A percentile compares a stretch with the other conserved stretches of the same genome.
Conservation (phyloP, 1,140 invertebrate species). For the Nasonia longicornis region DNA sequence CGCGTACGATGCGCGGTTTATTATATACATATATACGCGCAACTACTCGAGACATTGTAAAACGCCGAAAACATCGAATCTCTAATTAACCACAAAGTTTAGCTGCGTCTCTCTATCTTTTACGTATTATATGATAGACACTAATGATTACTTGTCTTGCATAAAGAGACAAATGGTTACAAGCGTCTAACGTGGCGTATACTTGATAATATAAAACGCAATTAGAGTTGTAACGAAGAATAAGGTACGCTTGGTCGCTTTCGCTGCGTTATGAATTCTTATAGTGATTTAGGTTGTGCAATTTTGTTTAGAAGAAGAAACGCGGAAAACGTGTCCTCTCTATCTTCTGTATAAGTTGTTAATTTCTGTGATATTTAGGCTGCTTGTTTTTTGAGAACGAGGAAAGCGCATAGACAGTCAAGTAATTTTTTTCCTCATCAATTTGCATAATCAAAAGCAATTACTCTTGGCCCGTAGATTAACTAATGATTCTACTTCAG, state of each 20-base stretch:
- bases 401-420: neutral
- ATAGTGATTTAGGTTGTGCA: neutral
- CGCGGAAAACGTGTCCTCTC: neutral
- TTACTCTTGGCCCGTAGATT: too few relatives aligned
- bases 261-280: too few relatives aligned
- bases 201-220: too few relatives aligned
- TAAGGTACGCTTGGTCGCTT: too few relatives aligned
- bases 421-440: too few relatives aligned
- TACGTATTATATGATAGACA: neutral
- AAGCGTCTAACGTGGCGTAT: too few relatives aligned
- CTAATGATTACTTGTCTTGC: too few relatives aligned
- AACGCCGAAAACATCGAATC: conserved; percentile 32
- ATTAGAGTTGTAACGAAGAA: too few relatives aligned
- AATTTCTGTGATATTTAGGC: neutral
- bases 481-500: too few relatives aligned
- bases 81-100: conserved; percentile 15
- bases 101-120: neutral
- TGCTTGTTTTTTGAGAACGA: neutral
- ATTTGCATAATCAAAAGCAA: too few relatives aligned
- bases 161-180: too few relatives aligned
- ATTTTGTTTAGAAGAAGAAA: neutral
- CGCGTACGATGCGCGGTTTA: neutral
- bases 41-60: neutral
- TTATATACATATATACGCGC: neutral
- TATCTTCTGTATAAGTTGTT: neutral